Conservation (phyloP, 2,113 vertebrate species). For the Narcine bancroftii region DNA sequence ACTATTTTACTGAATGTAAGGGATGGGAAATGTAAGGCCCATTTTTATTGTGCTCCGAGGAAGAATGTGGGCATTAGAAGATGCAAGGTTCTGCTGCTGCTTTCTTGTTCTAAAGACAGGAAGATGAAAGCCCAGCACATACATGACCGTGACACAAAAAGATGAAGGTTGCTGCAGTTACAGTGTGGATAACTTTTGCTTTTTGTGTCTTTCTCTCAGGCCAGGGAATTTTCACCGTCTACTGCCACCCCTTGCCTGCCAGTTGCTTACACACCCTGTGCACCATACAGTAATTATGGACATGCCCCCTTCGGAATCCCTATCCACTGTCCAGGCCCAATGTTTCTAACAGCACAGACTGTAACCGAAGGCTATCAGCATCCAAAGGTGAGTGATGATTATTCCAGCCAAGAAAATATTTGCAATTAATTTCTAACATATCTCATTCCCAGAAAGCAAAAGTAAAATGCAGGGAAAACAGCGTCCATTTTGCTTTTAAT, state of each 20-base stretch:
- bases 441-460: background rate
- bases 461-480: background rate
- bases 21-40: background rate
- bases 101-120: background rate
- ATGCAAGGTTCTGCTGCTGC: too few species aligned
- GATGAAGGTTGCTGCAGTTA: background rate
- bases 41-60: background rate
- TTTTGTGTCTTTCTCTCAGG: constrained; percentile 12
- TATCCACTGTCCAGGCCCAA: background rate
- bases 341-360: background rate
- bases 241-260: background rate
- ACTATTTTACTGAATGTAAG: background rate
- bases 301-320: constrained; percentile 13
- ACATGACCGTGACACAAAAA: background rate
- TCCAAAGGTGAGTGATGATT: background rate
- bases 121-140: background rate
- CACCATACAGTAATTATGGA: constrained; percentile 8
- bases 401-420: too few species aligned
- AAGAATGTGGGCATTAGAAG: background rate
- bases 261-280: constrained; percentile 2
- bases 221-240: background rate
- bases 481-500: background rate
- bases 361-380: background rate
- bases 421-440: background rate
- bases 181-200: background rate